These are phyloP conservation scores for Diploscapter pachys DNA, from an alignment of 1,140 invertebrate species.

Conservation along the genomic window DNA sequence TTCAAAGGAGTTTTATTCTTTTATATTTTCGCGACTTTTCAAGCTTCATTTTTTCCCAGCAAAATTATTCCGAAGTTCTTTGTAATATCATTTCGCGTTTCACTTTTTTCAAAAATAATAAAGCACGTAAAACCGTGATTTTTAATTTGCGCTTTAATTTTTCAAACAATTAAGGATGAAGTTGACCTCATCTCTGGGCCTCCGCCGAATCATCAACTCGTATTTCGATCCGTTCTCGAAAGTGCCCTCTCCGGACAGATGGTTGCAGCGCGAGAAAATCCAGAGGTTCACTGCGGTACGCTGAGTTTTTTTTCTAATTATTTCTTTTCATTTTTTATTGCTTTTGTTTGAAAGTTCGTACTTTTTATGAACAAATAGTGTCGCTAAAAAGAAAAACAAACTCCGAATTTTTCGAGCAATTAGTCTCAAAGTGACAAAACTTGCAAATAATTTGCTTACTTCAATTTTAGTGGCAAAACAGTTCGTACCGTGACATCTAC, in stretches of 20 bases:
- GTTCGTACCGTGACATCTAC: slow-evolving; percentile 37
- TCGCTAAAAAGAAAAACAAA: slow-evolving; percentile 1
- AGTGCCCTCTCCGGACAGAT: slow-evolving; percentile 51
- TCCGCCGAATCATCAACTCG: slow-evolving; percentile 49
- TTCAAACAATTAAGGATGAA: slow-evolving; percentile 35
- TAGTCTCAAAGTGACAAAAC: too few species aligned
- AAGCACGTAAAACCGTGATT: too few species aligned
- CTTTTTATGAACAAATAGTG: not conserved
- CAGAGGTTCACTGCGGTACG: slow-evolving; percentile 48
- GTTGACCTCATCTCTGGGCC: slow-evolving; percentile 28
- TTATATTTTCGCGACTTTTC: too few species aligned
- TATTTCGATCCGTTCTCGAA: slow-evolving; percentile 46
- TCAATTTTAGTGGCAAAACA: slow-evolving; percentile 56
- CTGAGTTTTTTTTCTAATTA: slow-evolving; percentile 3
- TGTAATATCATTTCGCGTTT: too few species aligned
- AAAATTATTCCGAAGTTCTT: too few species aligned
- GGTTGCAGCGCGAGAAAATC: slow-evolving; percentile 47
- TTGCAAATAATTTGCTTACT: too few species aligned
- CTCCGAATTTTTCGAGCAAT: too few species aligned
- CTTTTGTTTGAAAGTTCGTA: not conserved
- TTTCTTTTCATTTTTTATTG: not conserved
- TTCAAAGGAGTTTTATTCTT: too few species aligned
- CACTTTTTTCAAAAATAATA: too few species aligned
- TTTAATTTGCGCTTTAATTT: not conserved
- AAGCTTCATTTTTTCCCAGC: too few species aligned